Percentiles rank a stretch among this genome's conserved stretches.
Evolutionary conservation across 2,888 invertebrate species (phyloP).

Genomic region (Minunthozetes semirufus): DNA sequence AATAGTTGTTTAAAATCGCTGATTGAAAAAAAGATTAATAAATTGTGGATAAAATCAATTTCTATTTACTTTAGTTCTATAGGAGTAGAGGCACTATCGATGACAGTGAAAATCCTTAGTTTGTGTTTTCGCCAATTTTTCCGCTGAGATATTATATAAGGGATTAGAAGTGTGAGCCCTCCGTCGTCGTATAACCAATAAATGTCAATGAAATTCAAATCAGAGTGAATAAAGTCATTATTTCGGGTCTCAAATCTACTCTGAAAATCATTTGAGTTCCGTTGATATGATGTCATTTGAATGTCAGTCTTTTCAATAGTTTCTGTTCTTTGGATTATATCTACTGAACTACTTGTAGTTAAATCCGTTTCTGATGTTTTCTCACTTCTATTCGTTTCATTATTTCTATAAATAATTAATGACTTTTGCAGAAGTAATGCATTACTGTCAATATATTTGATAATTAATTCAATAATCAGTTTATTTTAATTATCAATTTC

Average conservation of each 20-base stretch:
- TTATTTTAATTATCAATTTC: conserved; percentile 39
- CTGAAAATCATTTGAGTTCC: no score
- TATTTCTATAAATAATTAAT: background rate
- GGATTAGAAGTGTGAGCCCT: conserved; percentile 53
- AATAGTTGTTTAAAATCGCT: no score
- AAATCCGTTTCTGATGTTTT: background rate
- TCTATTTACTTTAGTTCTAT: background rate
- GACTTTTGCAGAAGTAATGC: background rate
- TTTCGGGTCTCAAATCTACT: no score
- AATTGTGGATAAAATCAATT: background rate
- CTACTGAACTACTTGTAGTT: background rate
- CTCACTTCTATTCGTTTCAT: background rate
- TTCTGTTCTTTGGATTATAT: conserved; percentile 54
- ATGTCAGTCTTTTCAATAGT: conserved; percentile 50
- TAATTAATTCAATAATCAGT: background rate
- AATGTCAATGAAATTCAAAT: no score
- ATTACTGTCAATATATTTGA: conserved; percentile 52
- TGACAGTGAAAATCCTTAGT: conserved; percentile 58
- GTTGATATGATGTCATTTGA: conserved; percentile 69
- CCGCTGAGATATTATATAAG: conserved; percentile 54
- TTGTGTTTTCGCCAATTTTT: conserved; percentile 50
- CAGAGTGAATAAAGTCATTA: no score
- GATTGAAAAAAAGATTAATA: background rate
- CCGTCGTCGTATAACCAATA: conserved; percentile 99
- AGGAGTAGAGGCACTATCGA: no score